Evolutionary conservation across 2,113 vertebrate genomes (phyloP), one percentile per base, ranked within the genome.

Genomic region (Limnothrissa miodon): DNA sequence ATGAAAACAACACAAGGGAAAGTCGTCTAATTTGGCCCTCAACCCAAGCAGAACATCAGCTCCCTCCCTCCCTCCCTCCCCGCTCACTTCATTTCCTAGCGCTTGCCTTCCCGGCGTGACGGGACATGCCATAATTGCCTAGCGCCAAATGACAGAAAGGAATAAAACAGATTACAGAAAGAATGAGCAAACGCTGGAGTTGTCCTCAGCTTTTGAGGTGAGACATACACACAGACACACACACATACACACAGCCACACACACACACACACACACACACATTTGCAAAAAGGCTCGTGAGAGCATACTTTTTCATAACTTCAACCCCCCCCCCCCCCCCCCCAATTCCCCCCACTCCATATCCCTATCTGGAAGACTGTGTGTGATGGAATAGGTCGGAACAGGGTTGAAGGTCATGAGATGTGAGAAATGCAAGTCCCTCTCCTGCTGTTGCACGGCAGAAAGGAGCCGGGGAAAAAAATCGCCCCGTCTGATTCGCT

Each of bases 401-500:
- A 74, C 66, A 74, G 29, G 66, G 66, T 74, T 74, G 66, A 74
- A 74, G 66, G 66, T 33, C 25, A 74, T 11, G 66, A 74, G 66
- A 74, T 74, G 66, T 74, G 66, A 74, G 66, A 74, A 74, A 74
- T 74, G 66, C 29, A 36, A 74, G 29, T 74, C 66, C 29, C 11
- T 74, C 66, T 74, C 66, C 66, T 11, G 33, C 66, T 74, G 66
- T 74, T 11, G 66, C 33, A 39, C 66, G 29, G 25, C 66, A 39
- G 66, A 10, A 2, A 74, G 66, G 66, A 74, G 66, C 42, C 6
- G 62, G 62, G 29, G 15, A 36, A 74, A 74, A 74, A 74, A 74
- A 15, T 17, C 10, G 29, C 66, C 66, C 66, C 66, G 92, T 93
- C 91, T 92, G 88, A 90, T 92, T 85, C 2, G 85, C 90, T 92